These are phyloP conservation scores for Catamblyrhynchus diadema DNA, from an alignment of 2,797 vertebrate genomes.

Conservation along the genomic window DNA sequence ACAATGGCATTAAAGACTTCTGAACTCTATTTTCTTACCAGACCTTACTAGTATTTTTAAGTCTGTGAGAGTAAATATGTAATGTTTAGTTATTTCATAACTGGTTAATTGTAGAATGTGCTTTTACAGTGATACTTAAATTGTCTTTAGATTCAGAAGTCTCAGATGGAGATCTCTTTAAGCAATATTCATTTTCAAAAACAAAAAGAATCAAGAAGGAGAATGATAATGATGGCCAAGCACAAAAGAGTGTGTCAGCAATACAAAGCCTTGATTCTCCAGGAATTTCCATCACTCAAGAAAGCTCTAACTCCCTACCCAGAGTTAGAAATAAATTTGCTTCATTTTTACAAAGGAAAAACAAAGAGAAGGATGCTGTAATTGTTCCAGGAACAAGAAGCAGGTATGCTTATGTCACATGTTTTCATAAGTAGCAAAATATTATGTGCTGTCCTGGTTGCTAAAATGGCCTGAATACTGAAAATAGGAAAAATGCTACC, in stretches of 20 bases:
- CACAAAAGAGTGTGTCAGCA: not conserved
- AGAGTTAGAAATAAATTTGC: constrained; percentile 84
- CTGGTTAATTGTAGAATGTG: not conserved
- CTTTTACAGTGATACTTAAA: not conserved
- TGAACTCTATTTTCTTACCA: not conserved
- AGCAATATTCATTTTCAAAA: constrained; percentile 81
- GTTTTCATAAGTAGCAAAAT: not conserved
- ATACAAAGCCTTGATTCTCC: not conserved
- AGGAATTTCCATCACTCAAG: not conserved
- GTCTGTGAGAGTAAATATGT: not conserved
- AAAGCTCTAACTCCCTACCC: constrained; percentile 1
- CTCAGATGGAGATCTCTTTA: constrained; percentile 86
- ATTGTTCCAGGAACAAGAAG: constrained; percentile 81
- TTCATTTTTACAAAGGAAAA: constrained; percentile 84
- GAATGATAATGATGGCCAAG: not conserved
- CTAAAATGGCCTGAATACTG: not conserved
- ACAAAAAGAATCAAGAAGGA: constrained; percentile 80
- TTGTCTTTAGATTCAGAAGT: constrained; percentile 74
- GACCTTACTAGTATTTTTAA: not conserved
- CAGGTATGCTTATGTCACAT: constrained; percentile 74
- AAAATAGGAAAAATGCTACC: not conserved
- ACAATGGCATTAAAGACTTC: not conserved
- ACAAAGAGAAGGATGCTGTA: constrained; percentile 71
- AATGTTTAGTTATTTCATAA: not conserved
- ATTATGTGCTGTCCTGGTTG: not conserved